Percentiles rank a stretch among this genome's conserved stretches.
Evolutionary conservation across 2,888 invertebrate genomes (phyloP).

Genomic region (Acanthopleura granulata): DNA sequence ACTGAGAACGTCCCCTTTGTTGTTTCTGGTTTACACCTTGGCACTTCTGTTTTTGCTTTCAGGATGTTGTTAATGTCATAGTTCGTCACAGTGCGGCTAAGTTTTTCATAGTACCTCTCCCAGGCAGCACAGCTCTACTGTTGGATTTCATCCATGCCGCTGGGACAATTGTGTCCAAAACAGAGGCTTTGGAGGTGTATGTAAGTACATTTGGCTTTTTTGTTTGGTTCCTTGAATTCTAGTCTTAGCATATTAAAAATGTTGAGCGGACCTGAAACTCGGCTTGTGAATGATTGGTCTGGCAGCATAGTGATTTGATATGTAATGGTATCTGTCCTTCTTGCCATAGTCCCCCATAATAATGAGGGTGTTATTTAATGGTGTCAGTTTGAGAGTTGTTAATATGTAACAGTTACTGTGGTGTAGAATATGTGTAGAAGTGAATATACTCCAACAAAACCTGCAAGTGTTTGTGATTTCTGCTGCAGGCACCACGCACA

Average conservation of each 20-base stretch:
- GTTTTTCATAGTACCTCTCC: conserved; percentile 87
- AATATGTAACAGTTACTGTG: too few species aligned
- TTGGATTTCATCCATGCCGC: conserved; percentile 93
- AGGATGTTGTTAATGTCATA: conserved; percentile 83
- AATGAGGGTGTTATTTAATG: too few species aligned
- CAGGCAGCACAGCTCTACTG: conserved; percentile 88
- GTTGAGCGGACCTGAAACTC: background rate
- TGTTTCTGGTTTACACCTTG: too few species aligned
- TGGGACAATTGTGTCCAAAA: conserved; percentile 85
- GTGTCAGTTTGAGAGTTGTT: too few species aligned
- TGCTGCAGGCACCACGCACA: conserved; percentile 82
- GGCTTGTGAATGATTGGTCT: background rate
- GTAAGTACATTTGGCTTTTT: background rate
- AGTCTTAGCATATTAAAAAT: too few species aligned
- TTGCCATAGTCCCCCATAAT: too few species aligned
- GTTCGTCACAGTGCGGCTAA: conserved; percentile 85
- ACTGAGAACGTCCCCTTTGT: too few species aligned
- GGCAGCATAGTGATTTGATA: too few species aligned
- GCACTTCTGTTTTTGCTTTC: conserved; percentile 42
- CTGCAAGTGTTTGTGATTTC: background rate
- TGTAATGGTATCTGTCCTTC: too few species aligned
- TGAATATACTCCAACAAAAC: background rate
- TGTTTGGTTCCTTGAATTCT: background rate
- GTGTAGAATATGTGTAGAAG: too few species aligned
- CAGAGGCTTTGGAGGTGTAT: conserved; percentile 74